phyloP scores from a whole-genome alignment of 2,888 invertebrate species.

The Linhomoeus sp. region DNA sequence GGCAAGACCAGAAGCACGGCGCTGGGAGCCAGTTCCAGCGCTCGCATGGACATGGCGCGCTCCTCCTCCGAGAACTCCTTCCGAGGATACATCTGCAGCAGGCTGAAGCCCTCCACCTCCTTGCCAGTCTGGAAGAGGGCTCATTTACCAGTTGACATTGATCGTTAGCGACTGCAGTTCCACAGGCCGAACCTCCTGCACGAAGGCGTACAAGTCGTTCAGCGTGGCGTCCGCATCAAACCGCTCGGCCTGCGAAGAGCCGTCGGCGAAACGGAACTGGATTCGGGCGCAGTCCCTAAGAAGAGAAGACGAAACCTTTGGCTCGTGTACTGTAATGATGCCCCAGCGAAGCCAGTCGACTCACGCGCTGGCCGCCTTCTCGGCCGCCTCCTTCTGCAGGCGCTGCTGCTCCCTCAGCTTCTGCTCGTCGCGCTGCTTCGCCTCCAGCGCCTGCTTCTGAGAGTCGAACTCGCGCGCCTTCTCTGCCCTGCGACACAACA shows the following conservation, averaged over 20 bases:
- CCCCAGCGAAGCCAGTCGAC: too few species aligned
- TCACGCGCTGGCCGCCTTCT: neutral
- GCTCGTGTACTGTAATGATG: too few species aligned
- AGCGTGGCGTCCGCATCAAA: neutral
- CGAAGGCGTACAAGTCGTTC: neutral
- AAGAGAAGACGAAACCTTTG: too few species aligned
- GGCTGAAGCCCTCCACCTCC: neutral
- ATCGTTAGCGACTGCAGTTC: neutral
- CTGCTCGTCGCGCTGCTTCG: neutral
- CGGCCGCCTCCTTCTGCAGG: neutral
- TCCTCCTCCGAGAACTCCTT: slow-evolving; percentile 43
- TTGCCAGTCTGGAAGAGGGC: neutral
- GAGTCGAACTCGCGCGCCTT: neutral
- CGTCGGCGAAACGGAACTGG: slow-evolving; percentile 68
- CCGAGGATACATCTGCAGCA: slow-evolving; percentile 36
- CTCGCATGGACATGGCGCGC: slow-evolving; percentile 38
- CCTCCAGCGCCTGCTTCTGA: neutral
- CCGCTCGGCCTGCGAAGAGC: slow-evolving; percentile 35
- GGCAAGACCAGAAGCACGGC: slow-evolving; percentile 54
- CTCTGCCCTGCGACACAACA: neutral
- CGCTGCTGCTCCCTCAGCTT: neutral
- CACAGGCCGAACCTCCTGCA: neutral
- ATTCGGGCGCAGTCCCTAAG: slow-evolving; percentile 41
- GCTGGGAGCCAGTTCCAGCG: slow-evolving; percentile 51
- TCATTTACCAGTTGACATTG: neutral